Evolutionary conservation across 2,888 invertebrate species (phyloP), one percentile per base, ranked within the genome.

Genomic region (Cheilosia pagana): DNA sequence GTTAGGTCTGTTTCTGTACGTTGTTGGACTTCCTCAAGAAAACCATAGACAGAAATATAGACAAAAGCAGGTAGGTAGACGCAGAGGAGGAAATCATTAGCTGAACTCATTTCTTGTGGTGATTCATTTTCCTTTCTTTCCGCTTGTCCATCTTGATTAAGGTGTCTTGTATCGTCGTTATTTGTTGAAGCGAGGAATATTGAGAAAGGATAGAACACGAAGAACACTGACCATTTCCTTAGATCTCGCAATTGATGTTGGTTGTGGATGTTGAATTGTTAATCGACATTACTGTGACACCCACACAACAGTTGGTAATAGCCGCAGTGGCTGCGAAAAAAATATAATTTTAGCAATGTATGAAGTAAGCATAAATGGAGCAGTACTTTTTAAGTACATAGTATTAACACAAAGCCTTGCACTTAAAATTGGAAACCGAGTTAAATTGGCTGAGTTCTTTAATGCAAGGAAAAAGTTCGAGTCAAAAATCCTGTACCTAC

Each of bases 41-140:
- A 48, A 48, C 31, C 48, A 21, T 48, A 19, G 19, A 10, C 14
- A 21, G 39, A 21, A 57, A 60, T 3, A 28, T 31, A 21, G 48
- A 25, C 31, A 35, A 31, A 50, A 63, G 48, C n/a, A 48, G 62
- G 31, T 48, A 48, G 35, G 21, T 12, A n/a, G 16, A 31, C 48
- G 31, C 31, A 48, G 21, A 35, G 28, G 7, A 28, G 62, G 48
- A 63, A 63, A 48, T 63, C 48, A 63, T 63, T 63, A 63, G 62
- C 8, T 63, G 48, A 63, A 50, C 62, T 63, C 62, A 63, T 63
- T 63, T 48, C 48, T 63, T 63, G 62, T 62, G 19, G 45, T 45
- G 45, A 62, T 62, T 63, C 31, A 35, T 25, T 43, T 28, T 6
- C n/a, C 14, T 45, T 1, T 45, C 31, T 45, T 63, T 60, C 2